Base-by-base conservation (phyloP, 2,888 invertebrate species). In the Sminthurinus aureus region DNA sequence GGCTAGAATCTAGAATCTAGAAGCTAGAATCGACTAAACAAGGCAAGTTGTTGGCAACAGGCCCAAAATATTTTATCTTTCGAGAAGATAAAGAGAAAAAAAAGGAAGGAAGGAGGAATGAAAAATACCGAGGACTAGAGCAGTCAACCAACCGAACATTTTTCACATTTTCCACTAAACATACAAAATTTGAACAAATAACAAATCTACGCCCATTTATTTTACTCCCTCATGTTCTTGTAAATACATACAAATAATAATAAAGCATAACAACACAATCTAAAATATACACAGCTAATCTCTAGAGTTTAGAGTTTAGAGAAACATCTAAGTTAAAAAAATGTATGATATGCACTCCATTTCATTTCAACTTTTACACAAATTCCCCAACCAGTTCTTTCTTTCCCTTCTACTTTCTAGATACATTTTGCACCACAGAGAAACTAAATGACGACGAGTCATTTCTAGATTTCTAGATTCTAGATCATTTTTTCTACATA, bases 201-300 rank as follows among this genome's bases (percentile, higher is more conserved):
- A 81, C 81, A 81, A 81, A 81, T 81, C 64, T 74, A 58, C 74
- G 64, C 81, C 74, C 38, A 74, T 81, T 64, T 75, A 81, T 74
- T 81, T 81, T 38, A 74, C 81, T 79, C 13, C 24, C 4, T 38
- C 26, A 9, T n/a, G 13, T 26, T 18, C 24, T n/a, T 50, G 12
- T 15, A 71, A 18, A 12, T 71, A 18, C 20, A 20, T 3, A 9
- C 3, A 71, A 3, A 24, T 71, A 15, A n/a, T 38, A 38, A 38
- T 38, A 38, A 38, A 38, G 6, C 38, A 38, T 38, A 38, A 6
- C 1, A 4, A 38, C 38, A 38, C 38, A 38, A 38, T n/a, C n/a
- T n/a, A n/a, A n/a, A n/a, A n/a, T n/a, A n/a, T 38, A 38, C 3
- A 38, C 38, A 38, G 6, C 38, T 38, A 38, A 38, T 38, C 38